Percentiles rank a stretch among this genome's conserved stretches.
phyloP scores from a whole-genome alignment of 35 echinoderm and acorn worm genomes.

The Lytechinus pictus region DNA sequence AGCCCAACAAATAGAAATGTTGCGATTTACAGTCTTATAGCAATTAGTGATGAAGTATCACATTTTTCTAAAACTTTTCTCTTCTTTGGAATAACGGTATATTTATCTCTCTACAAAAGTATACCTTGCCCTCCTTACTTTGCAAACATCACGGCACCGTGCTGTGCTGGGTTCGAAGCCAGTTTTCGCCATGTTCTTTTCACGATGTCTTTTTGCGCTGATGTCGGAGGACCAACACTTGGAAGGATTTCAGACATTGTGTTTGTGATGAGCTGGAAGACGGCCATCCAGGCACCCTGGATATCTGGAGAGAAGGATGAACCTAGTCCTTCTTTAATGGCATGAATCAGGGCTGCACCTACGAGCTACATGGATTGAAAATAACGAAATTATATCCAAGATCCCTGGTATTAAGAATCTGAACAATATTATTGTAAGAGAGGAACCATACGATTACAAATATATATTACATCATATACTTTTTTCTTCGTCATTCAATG shows the following conservation, averaged over 20 bases:
- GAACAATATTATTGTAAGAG: too few species aligned
- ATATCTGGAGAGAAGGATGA: not conserved
- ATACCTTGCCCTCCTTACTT: conserved; percentile 10
- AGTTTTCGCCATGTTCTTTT: conserved; percentile 47
- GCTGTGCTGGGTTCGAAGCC: conserved; percentile 32
- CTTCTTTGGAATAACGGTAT: too few species aligned
- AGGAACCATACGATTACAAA: too few species aligned
- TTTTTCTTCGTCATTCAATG: too few species aligned
- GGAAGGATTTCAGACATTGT: conserved; percentile 20
- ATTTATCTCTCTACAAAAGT: too few species aligned
- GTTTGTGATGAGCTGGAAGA: not conserved
- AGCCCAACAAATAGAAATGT: too few species aligned
- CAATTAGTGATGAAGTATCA: too few species aligned
- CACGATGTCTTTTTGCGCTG: conserved; percentile 42
- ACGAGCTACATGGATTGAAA: not conserved
- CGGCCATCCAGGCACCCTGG: conserved; percentile 14
- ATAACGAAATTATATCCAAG: too few species aligned
- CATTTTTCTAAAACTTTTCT: too few species aligned
- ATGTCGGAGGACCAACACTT: not conserved
- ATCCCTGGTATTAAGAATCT: too few species aligned
- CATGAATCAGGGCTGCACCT: not conserved
- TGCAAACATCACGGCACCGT: conserved; percentile 57
- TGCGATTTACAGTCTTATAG: too few species aligned
- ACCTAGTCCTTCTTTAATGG: conserved; percentile 38
- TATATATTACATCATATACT: too few species aligned